These are phyloP conservation scores for Pocillopora damicornis DNA, from an alignment of 64 coral and sea anemone genomes.

Conservation along the genomic window DNA sequence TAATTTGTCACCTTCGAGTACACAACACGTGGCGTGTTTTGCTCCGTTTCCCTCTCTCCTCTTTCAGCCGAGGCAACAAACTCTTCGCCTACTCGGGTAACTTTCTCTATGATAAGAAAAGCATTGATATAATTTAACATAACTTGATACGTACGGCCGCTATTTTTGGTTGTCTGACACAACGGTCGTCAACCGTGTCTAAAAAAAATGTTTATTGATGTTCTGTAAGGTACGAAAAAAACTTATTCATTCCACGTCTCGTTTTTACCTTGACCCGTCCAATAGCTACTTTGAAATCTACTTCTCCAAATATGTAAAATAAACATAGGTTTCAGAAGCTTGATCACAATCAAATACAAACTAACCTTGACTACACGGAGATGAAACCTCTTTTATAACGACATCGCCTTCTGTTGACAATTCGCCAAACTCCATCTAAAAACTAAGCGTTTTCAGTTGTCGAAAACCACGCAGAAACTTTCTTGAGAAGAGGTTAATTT, in stretches of 20 bases:
- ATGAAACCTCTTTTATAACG: conserved; percentile 23
- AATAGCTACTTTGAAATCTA: not conserved
- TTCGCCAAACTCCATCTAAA: conserved; percentile 25
- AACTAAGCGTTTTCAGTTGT: conserved; percentile 23
- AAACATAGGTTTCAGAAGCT: not conserved
- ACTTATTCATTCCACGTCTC: not conserved
- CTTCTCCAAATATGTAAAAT: not conserved
- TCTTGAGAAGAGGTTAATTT: conserved; percentile 19
- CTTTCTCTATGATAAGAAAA: not conserved
- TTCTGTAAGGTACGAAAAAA: not conserved
- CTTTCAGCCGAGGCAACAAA: not conserved
- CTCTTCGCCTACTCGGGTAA: not conserved
- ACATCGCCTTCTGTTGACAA: conserved; percentile 24
- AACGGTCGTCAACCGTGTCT: not conserved
- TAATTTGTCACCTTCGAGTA: conserved; percentile 53
- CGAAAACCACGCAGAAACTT: not conserved
- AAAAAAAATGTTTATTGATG: conserved; percentile 10
- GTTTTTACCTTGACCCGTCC: not conserved
- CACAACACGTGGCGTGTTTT: conserved; percentile 49
- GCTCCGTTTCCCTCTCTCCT: not conserved
- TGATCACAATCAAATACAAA: not conserved
- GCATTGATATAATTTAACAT: not conserved
- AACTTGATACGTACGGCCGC: not conserved
- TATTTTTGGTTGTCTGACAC: conserved; percentile 6
- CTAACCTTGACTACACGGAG: not conserved